phyloP scores from a whole-genome alignment of 1,140 invertebrate species.

The Saccostrea glomerata region DNA sequence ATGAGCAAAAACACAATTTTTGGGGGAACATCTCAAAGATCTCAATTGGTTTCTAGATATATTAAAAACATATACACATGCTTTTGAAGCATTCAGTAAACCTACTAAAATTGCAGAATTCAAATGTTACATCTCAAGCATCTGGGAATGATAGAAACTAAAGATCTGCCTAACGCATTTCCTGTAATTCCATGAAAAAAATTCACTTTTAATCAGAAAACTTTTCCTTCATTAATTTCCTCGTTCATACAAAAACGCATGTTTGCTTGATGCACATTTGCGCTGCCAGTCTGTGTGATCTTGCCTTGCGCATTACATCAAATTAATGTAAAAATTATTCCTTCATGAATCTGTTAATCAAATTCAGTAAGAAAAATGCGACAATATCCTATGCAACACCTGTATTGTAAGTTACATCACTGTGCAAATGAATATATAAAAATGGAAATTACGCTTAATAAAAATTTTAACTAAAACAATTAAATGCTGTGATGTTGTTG shows the following conservation, averaged over 20 bases:
- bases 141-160: neutral
- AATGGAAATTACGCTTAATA: neutral
- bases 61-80: neutral
- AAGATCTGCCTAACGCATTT: neutral
- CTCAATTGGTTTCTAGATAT: neutral
- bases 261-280: slow-evolving; percentile 3
- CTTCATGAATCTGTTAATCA: neutral
- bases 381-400: neutral
- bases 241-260: neutral
- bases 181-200: neutral
- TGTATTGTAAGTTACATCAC: neutral
- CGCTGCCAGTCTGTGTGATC: neutral
- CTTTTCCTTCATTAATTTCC: neutral
- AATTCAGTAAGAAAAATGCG: neutral
- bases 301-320: neutral
- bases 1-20: neutral
- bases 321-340: neutral
- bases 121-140: neutral
- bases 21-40: slow-evolving; percentile 4
- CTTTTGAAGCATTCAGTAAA: neutral
- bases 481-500: neutral
- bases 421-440: neutral
- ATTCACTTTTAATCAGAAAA: slow-evolving; percentile 21
- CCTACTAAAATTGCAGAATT: neutral
- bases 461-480: neutral